These are phyloP conservation scores for Tillus elongatus DNA, from an alignment of 2,888 invertebrate genomes.

Conservation along the genomic window DNA sequence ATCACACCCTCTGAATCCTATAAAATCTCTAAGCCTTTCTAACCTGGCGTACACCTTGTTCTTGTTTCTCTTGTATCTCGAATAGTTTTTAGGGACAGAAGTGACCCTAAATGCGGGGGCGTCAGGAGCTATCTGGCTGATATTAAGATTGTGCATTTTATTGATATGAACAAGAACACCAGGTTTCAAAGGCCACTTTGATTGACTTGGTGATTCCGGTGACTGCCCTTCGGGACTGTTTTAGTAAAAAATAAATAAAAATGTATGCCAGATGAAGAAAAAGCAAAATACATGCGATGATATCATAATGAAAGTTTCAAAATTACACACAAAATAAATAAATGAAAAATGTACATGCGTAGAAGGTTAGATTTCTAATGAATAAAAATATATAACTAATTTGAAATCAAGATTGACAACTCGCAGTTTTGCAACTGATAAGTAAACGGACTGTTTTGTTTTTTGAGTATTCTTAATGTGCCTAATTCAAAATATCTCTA, in stretches of 20 bases:
- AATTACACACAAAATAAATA: not conserved
- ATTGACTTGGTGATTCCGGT: slow-evolving; percentile 33
- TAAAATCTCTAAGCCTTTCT: slow-evolving; percentile 33
- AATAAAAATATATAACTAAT: too few species aligned
- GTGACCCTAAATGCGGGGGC: slow-evolving; percentile 30
- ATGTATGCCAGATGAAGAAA: slow-evolving; percentile 16
- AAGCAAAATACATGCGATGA: slow-evolving; percentile 1
- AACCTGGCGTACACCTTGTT: slow-evolving; percentile 37
- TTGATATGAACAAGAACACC: slow-evolving; percentile 83
- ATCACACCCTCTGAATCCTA: slow-evolving; percentile 33
- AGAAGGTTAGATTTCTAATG: too few species aligned
- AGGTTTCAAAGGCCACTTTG: slow-evolving; percentile 80
- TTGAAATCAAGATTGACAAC: too few species aligned
- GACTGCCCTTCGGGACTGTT: slow-evolving; percentile 45
- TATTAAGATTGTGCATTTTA: slow-evolving; percentile 60
- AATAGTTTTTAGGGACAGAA: slow-evolving; percentile 24
- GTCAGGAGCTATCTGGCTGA: slow-evolving; percentile 30
- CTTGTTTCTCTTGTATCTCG: slow-evolving; percentile 33
- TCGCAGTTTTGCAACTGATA: too few species aligned
- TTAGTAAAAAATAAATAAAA: slow-evolving; percentile 20
- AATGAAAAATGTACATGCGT: too few species aligned
- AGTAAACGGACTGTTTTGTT: too few species aligned
- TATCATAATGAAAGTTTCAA: too few species aligned
- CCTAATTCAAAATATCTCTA: too few species aligned
- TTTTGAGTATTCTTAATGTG: too few species aligned